phyloP scores from a whole-genome alignment of 2,888 invertebrate species.

The Sycophila texana region DNA sequence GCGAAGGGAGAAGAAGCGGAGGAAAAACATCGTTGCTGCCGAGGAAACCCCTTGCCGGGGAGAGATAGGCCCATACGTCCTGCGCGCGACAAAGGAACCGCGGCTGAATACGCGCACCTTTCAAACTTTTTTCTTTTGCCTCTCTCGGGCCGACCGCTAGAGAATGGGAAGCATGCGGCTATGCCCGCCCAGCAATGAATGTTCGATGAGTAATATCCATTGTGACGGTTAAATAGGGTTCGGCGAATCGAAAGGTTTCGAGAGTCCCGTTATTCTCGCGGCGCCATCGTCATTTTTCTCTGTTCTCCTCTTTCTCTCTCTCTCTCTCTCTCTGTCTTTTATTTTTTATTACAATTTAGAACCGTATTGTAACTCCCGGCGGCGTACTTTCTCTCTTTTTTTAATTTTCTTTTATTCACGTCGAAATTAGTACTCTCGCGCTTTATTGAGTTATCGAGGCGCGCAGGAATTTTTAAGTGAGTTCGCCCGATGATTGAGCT shows the following conservation, averaged over 20 bases:
- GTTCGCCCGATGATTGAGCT: too few relatives aligned
- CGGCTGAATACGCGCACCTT: constrained; percentile 23
- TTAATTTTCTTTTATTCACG: too few relatives aligned
- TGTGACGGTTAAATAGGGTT: constrained; percentile 44
- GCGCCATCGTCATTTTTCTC: neutral
- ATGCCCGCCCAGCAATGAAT: constrained; percentile 31
- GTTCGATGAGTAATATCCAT: constrained; percentile 53
- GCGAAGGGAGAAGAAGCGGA: neutral
- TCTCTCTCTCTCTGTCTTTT: neutral
- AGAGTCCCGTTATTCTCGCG: constrained; percentile 3
- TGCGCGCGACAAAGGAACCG: constrained; percentile 38
- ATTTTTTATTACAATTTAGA: too few relatives aligned
- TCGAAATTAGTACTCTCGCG: too few relatives aligned
- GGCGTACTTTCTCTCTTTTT: neutral
- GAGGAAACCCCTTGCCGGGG: constrained; percentile 4
- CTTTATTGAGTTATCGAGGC: too few relatives aligned
- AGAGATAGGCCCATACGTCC: constrained; percentile 11
- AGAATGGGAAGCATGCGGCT: constrained; percentile 39
- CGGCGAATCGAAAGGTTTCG: constrained; percentile 43
- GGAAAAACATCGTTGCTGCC: constrained; percentile 37
- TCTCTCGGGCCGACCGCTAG: neutral
- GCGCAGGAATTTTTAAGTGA: too few relatives aligned
- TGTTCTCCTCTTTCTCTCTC: neutral
- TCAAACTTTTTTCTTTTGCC: neutral
- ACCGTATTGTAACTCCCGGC: neutral